phyloP scores from a whole-genome alignment of 2,113 vertebrate genomes.

The Microtus pennsylvanicus region DNA sequence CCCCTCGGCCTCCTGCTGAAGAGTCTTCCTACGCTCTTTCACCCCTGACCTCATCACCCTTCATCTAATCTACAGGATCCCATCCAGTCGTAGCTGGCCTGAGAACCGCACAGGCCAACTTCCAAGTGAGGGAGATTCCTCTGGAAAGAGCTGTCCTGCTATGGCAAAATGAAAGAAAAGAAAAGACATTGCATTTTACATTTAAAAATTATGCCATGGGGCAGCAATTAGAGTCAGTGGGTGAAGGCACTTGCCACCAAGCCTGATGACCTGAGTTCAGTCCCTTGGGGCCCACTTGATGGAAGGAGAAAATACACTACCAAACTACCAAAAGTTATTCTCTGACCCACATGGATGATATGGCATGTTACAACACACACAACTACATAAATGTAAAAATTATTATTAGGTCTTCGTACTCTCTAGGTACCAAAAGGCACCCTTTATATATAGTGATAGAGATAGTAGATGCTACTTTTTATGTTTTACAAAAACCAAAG shows the following conservation, averaged over 20 bases:
- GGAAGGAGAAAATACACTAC: neutral
- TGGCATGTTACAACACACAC: neutral
- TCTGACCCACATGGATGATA: neutral
- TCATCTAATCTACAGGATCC: conserved; percentile 48
- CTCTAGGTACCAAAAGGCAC: neutral
- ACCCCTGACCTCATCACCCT: conserved; percentile 32
- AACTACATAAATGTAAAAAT: neutral
- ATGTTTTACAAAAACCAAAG: neutral
- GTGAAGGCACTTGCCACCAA: neutral
- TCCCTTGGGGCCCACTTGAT: neutral
- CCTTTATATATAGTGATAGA: conserved; percentile 22
- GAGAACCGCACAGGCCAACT: neutral
- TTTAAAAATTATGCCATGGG: neutral
- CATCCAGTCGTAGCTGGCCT: conserved; percentile 57
- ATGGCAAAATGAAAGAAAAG: conserved; percentile 59
- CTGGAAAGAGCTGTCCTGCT: neutral
- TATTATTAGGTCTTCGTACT: neutral
- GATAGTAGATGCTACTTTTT: neutral
- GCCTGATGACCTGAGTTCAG: neutral
- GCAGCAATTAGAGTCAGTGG: neutral
- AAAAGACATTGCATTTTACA: conserved; percentile 52
- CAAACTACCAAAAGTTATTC: neutral
- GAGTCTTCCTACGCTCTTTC: conserved; percentile 48
- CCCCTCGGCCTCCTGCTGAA: conserved; percentile 34
- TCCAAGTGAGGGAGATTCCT: neutral